Percentiles rank a stretch among this genome's conserved stretches.
Conservation (phyloP, 2,888 invertebrate genomes). For the Stenichneumon culpator region DNA sequence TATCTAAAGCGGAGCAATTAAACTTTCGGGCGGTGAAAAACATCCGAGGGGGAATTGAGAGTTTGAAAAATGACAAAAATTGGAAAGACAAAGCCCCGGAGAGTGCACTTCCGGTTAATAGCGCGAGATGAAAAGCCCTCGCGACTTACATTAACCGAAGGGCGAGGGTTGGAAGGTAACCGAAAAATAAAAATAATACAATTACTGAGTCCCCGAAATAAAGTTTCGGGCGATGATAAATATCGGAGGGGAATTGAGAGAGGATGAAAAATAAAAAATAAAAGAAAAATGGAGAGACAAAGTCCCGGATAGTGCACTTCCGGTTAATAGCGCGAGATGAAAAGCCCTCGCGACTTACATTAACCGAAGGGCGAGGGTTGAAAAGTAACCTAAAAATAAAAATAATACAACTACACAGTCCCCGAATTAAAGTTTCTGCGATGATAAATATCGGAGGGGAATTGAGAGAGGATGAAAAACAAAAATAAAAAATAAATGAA, state of each 20-base stretch:
- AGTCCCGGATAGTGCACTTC: slow-evolving; percentile 27
- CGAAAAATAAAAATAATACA: not conserved
- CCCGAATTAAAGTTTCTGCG: no score
- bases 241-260: not conserved
- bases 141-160: slow-evolving; percentile 5
- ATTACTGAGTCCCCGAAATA: not conserved
- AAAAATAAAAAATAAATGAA: not conserved
- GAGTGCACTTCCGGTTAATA: slow-evolving; percentile 35
- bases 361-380: not conserved
- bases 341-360: slow-evolving; percentile 24
- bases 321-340: slow-evolving; percentile 40
- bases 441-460: no score
- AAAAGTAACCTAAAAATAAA: not conserved
- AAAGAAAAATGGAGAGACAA: not conserved
- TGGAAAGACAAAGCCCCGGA: slow-evolving; percentile 19
- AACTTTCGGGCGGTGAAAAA: not conserved
- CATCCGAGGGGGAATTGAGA: not conserved
- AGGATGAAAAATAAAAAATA: not conserved
- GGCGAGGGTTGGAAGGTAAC: no score
- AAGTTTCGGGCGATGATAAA: no score
- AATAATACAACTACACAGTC: not conserved
- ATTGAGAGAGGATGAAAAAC: not conserved
- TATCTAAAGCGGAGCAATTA: not conserved
- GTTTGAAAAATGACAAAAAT: not conserved
- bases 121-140: slow-evolving; percentile 32